Conservation (phyloP, 2,888 invertebrate genomes). For the Nomada goodeniana region DNA sequence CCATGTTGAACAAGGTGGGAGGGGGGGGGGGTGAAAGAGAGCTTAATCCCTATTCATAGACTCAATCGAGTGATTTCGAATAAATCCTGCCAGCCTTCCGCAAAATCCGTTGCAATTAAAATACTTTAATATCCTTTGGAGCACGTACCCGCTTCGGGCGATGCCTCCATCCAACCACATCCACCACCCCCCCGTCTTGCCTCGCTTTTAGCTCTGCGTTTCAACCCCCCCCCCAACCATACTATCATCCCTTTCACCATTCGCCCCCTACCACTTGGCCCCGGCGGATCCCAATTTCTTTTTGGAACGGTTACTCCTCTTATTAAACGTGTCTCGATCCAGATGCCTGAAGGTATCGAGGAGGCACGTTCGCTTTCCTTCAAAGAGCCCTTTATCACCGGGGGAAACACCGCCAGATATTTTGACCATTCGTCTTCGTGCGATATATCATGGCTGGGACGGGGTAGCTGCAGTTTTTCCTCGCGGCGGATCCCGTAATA, state of each 20-base stretch:
- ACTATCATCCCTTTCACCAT: not conserved
- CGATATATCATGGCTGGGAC: constrained; percentile 44
- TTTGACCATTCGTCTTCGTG: constrained; percentile 60
- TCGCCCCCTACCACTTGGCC: constrained; percentile 25
- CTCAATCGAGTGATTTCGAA: constrained; percentile 75
- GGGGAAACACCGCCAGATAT: constrained; percentile 46
- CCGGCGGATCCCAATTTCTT: constrained; percentile 62
- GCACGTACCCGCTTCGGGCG: constrained; percentile 70
- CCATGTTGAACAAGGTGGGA: not conserved
- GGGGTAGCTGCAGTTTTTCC: constrained; percentile 45
- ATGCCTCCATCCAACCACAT: constrained; percentile 58
- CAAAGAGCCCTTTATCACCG: constrained; percentile 65
- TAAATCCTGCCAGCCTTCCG: constrained; percentile 74
- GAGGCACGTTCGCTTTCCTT: constrained; percentile 65
- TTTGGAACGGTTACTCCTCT: constrained; percentile 61
- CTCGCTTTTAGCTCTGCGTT: constrained; percentile 44
- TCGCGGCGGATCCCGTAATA: constrained; percentile 31
- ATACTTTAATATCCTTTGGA: constrained; percentile 77
- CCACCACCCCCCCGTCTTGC: constrained; percentile 48
- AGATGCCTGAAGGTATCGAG: constrained; percentile 58
- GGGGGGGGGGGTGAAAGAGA: constrained; percentile 1
- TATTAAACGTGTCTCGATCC: constrained; percentile 70
- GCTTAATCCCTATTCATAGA: constrained; percentile 77
- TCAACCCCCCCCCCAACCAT: constrained; percentile 5
- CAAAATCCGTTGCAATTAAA: constrained; percentile 77